Percentiles rank a stretch among this genome's conserved stretches.
These are phyloP conservation scores for Physella acuta DNA, from an alignment of 1,140 invertebrate genomes.

Conservation along the genomic window DNA sequence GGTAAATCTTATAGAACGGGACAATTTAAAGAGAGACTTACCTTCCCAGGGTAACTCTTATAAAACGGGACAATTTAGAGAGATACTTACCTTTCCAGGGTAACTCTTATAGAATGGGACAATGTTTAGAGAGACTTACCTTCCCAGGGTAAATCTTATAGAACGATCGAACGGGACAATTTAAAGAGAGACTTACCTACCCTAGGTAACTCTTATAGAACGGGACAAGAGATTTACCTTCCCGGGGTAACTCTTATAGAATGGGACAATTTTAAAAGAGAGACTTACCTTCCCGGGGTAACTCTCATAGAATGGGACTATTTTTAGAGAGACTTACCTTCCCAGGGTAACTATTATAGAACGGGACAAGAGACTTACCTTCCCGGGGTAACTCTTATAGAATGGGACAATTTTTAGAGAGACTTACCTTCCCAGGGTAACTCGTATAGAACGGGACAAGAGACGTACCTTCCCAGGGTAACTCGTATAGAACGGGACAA, in stretches of 20 bases:
- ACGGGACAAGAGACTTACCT: no score
- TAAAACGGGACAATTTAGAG: conserved; percentile 24
- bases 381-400: no score
- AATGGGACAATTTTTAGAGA: no score
- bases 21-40: conserved; percentile 3
- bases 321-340: conserved; percentile 6
- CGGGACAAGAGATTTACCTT: background rate
- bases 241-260: conserved; percentile 19
- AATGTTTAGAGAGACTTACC: no score
- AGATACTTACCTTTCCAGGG: conserved; percentile 7
- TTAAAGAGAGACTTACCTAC: no score
- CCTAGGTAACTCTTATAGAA: no score
- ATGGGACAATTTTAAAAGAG: conserved; percentile 6
- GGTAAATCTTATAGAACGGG: conserved; percentile 23
- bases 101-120: conserved; percentile 24
- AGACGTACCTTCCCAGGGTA: conserved; percentile 11
- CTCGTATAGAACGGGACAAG: no score
- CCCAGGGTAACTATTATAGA: conserved; percentile 4
- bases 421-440: conserved; percentile 5
- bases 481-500: conserved; percentile 23
- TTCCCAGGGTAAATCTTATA: conserved; percentile 23
- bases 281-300: conserved; percentile 5
- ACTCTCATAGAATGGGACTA: conserved; percentile 24
- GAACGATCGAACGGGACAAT: conserved; percentile 23
- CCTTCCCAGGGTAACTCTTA: conserved; percentile 20